Base-by-base conservation (phyloP, 1,140 invertebrate species). In the Meloidogyne exigua region DNA sequence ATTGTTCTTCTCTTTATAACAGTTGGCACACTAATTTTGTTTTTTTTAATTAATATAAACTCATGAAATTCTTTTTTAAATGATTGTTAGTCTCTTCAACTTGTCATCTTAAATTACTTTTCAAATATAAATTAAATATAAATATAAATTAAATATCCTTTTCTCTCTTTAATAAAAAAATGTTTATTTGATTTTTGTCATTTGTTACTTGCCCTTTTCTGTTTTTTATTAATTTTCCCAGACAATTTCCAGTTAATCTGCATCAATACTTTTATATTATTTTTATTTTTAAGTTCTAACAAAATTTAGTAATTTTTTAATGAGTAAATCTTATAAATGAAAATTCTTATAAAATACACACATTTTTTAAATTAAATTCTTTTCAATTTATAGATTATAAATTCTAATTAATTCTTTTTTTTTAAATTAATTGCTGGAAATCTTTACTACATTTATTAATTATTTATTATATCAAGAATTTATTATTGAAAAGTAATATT, bases 151-250 rank as follows among this genome's bases (percentile, higher is more conserved):
- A n/a, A n/a, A n/a, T n/a, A n/a, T n/a, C n/a, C n/a, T n/a, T n/a
- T n/a, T n/a, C n/a, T n/a, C n/a, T n/a, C n/a, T n/a, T n/a, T n/a
- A n/a, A n/a, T n/a, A n/a, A n/a, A n/a, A n/a, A n/a, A n/a, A n/a
- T n/a, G n/a, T n/a, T n/a, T n/a, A n/a, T n/a, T n/a, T n/a, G n/a
- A n/a, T n/a, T n/a, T n/a, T n/a, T 49, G 49, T 57, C 49, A 57
- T 57, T 57, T 57, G 49, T n/a, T 57, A 57, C n/a, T 57, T 57
- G 49, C 49, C 49, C 49, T 57, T n/a, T 25, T 67, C 26, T 67
- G 15, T 67, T 67, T 67, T 67, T 15, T 11, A 67, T 21, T 28
- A 1, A 67, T 67, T 67, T 67, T 67, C 36, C n/a, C 66, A 32
- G 26, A 28, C 26, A 25, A 66, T 21, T 67, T 67, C 66, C 36